phyloP scores from a whole-genome alignment of 1,140 invertebrate species.

The Bursaphelenchus mucronatus region DNA sequence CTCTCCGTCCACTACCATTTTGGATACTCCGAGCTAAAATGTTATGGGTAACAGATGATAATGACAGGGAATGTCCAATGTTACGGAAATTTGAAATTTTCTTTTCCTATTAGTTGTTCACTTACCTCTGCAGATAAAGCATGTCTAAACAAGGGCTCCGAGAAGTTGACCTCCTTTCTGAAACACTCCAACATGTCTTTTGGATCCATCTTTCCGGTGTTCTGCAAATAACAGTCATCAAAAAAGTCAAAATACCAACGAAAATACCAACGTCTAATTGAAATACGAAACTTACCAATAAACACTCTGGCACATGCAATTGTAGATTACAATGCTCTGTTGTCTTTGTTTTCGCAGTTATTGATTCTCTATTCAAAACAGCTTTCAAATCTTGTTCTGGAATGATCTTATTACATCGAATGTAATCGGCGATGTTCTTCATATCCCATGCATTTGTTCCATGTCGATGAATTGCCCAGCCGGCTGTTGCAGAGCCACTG shows the following conservation, averaged over 20 bases:
- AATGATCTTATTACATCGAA: slow-evolving; percentile 57
- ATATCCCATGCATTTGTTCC: slow-evolving; percentile 53
- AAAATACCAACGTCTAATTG: slow-evolving; percentile 18
- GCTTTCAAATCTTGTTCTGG: slow-evolving; percentile 47
- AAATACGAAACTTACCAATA: slow-evolving; percentile 23
- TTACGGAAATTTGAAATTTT: no score
- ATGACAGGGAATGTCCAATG: no score
- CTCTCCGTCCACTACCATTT: slow-evolving; percentile 59
- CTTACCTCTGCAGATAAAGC: slow-evolving; percentile 53
- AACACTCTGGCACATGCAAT: slow-evolving; percentile 42
- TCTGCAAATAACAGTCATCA: slow-evolving; percentile 21
- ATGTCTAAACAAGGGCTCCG: slow-evolving; percentile 51
- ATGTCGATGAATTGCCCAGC: slow-evolving; percentile 58
- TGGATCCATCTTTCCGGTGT: slow-evolving; percentile 40
- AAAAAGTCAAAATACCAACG: slow-evolving; percentile 1
- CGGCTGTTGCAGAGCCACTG: slow-evolving; percentile 53
- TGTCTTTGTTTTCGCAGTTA: slow-evolving; percentile 16
- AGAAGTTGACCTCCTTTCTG: slow-evolving; percentile 56
- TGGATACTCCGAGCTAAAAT: slow-evolving; percentile 57
- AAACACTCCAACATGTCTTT: slow-evolving; percentile 51
- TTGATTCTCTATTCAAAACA: slow-evolving; percentile 45
- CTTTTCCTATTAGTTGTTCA: no score
- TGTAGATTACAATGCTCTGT: slow-evolving; percentile 55
- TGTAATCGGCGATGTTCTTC: slow-evolving; percentile 54
- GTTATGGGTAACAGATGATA: not conserved